Base-by-base conservation (phyloP, 1,140 invertebrate species). In the Dendrolimus kikuchii region DNA sequence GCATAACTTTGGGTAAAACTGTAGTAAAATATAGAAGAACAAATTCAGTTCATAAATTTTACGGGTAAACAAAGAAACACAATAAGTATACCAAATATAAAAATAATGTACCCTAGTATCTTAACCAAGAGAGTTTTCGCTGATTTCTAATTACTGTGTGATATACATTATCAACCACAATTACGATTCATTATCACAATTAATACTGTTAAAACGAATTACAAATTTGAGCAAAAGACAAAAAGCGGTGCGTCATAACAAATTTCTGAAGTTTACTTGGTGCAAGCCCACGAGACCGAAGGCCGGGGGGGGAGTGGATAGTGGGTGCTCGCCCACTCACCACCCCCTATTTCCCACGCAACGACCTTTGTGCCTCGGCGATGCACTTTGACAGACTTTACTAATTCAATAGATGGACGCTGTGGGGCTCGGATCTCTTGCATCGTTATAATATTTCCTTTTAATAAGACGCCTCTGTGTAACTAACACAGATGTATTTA, bases 301-400 rank as follows among this genome's bases (percentile, higher is more conserved):
- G 8, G 62, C 43, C 64, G 52, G 60, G 55, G 60, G 51, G 39
- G 55, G 69, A 23, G 23, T 2, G 23, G 3, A 23, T 2, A 23
- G 55, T 55, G 59, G 58, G 49, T 53, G 46, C 59, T 60, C 61
- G 38, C 61, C 55, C 57, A 36, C 53, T 55, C 51, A 10, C 71
- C 64, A 51, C 71, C 75, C 72, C 68, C 64, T 54, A 51, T 59
- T 80, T 80, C 80, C 82, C 80, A 81, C 80, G 80, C 78, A 81
- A 83, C 78, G 80, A 83, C 80, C 82, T 83, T 83, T 86, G 78
- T 78, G 77, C 77, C 77, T 73, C 74, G 57, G 66, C 78, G 77
- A 83, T 83, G 82, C 78, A 81, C 80, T 86, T 81, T 83, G 82
- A 83, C 80, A 86, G 81, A 83, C 77, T 85, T 84, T 75, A 81